A percentile compares a stretch with the other conserved stretches of the same genome.
Conservation (phyloP, 1,140 invertebrate species). For the Meloidogyne chitwoodi region DNA sequence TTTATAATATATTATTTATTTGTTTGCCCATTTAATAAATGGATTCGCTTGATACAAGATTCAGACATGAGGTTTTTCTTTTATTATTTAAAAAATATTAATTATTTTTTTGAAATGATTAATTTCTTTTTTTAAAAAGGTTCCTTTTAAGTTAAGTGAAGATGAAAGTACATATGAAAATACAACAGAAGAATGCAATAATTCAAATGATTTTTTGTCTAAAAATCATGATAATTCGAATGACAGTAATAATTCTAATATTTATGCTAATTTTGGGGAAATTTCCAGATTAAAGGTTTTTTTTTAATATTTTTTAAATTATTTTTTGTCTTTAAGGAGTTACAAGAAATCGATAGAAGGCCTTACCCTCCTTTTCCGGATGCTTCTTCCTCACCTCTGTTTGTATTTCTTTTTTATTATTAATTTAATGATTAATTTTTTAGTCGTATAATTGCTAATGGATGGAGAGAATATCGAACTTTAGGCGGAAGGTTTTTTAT, state of each 20-base stretch:
- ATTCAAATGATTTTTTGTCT: background rate
- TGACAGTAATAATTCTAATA: constrained; percentile 13
- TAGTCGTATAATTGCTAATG: constrained; percentile 32
- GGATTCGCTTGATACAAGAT: background rate
- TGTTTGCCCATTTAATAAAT: background rate
- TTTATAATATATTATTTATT: background rate
- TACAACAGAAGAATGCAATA: constrained; percentile 9
- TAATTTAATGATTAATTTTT: background rate
- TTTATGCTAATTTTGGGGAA: constrained; percentile 43
- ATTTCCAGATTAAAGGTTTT: constrained; percentile 15
- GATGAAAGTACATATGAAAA: constrained; percentile 14
- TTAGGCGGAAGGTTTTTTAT: constrained; percentile 38
- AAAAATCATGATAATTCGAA: background rate
- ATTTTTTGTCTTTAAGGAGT: background rate
- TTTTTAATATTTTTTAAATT: background rate
- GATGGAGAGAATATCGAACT: constrained; percentile 46
- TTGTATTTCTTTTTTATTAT: background rate
- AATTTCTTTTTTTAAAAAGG: background rate
- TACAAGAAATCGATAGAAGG: constrained; percentile 26
- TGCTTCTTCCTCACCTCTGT: background rate
- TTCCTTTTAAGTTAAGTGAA: background rate
- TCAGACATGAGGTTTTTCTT: background rate
- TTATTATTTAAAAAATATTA: background rate
- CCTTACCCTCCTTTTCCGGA: constrained; percentile 27
- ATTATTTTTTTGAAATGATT: too few species aligned